Conservation (phyloP, 2,113 vertebrate genomes). For the Albula goreensis region DNA sequence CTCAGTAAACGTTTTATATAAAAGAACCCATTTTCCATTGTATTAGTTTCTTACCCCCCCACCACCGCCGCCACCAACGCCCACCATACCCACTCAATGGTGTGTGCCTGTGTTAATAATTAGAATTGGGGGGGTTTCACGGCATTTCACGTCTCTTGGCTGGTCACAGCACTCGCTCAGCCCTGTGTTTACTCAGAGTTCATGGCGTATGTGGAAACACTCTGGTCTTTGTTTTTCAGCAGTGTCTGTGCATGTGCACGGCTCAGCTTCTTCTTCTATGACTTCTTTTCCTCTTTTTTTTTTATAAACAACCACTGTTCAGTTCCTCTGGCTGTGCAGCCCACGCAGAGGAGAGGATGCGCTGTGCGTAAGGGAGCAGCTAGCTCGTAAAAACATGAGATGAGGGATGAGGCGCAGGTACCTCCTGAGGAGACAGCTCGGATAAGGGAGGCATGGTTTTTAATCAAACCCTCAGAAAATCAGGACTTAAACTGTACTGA, state of each 20-base stretch:
- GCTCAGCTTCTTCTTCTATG: neutral
- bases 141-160: neutral
- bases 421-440: no score
- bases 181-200: conserved; percentile 57
- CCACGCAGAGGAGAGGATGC: neutral
- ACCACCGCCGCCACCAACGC: no score
- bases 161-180: neutral
- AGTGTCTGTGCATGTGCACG: neutral
- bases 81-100: neutral
- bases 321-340: neutral
- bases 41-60: neutral
- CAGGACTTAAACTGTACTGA: no score
- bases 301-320: neutral
- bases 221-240: neutral
- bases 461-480: no score
- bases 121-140: conserved; percentile 21
- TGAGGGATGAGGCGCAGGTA: no score
- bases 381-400: neutral
- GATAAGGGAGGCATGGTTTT: no score
- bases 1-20: neutral
- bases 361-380: neutral
- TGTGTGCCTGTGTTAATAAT: conserved; percentile 33
- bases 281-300: neutral
- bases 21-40: neutral
- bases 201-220: conserved; percentile 2